Conservation (phyloP, 2,797 vertebrate genomes). For the Pipistrellus nathusii region DNA sequence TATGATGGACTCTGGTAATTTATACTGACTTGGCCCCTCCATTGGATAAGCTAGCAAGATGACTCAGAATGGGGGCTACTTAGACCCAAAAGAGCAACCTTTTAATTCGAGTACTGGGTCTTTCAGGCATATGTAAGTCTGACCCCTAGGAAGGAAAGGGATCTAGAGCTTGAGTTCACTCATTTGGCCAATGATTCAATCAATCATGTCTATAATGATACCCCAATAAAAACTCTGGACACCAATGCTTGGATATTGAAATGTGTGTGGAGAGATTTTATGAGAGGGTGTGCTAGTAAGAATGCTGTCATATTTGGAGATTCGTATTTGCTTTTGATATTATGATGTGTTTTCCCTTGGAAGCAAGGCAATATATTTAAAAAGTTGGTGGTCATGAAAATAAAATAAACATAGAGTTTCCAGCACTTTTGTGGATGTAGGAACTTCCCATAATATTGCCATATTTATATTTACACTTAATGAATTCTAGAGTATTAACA, state of each 20-base stretch:
- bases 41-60: neutral
- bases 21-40: neutral
- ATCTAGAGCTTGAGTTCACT: neutral
- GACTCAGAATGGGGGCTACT: neutral
- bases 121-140: neutral
- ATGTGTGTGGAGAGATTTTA: neutral
- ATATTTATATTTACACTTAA: neutral
- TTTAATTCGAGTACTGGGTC: neutral
- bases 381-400: neutral
- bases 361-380: slow-evolving; percentile 16
- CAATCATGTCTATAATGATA: neutral
- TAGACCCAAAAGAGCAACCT: neutral
- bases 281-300: neutral
- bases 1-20: neutral
- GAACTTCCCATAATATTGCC: neutral
- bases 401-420: neutral
- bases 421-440: neutral
- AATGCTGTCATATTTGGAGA: neutral
- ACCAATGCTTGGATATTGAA: neutral
- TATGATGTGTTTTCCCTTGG: neutral
- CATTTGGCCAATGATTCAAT: neutral
- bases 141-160: neutral
- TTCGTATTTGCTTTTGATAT: neutral
- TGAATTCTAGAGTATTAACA: neutral
- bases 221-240: neutral